Percentiles rank a stretch among this genome's conserved stretches.
phyloP scores from a whole-genome alignment of 2,797 vertebrate genomes.

The Enteromius fasciolatus region DNA sequence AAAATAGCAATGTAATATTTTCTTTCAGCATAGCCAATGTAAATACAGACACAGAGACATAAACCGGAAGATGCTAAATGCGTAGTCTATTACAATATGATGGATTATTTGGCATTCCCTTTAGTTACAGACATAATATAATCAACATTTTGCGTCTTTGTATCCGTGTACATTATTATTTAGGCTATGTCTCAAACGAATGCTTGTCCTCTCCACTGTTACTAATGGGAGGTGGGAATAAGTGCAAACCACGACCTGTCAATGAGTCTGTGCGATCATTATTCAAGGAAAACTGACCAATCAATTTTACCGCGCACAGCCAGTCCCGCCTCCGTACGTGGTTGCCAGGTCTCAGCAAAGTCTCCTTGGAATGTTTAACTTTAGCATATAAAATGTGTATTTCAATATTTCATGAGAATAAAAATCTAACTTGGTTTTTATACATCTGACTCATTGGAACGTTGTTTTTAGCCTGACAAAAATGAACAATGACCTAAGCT shows the following conservation, averaged over 20 bases:
- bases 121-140: not conserved
- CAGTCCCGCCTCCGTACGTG: constrained; percentile 23
- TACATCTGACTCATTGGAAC: not conserved
- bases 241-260: not conserved
- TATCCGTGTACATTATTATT: not conserved
- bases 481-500: not conserved
- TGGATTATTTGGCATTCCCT: not conserved
- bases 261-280: constrained; percentile 30
- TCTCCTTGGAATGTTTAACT: not conserved
- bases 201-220: constrained; percentile 32
- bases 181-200: not conserved
- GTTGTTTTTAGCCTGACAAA: not conserved
- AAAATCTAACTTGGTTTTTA: not conserved
- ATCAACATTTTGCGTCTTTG: not conserved
- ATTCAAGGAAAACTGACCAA: constrained; percentile 45
- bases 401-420: not conserved
- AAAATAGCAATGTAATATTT: not conserved
- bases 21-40: not conserved
- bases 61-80: not conserved
- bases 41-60: not conserved
- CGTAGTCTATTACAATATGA: not conserved
- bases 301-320: constrained; percentile 5
- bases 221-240: not conserved
- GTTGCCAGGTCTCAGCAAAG: constrained; percentile 49
- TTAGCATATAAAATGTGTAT: not conserved